A percentile compares a stretch with the other conserved stretches of the same genome.
phyloP scores from a whole-genome alignment of 2,888 invertebrate species.

The Sarcophaga caerulescens region DNA sequence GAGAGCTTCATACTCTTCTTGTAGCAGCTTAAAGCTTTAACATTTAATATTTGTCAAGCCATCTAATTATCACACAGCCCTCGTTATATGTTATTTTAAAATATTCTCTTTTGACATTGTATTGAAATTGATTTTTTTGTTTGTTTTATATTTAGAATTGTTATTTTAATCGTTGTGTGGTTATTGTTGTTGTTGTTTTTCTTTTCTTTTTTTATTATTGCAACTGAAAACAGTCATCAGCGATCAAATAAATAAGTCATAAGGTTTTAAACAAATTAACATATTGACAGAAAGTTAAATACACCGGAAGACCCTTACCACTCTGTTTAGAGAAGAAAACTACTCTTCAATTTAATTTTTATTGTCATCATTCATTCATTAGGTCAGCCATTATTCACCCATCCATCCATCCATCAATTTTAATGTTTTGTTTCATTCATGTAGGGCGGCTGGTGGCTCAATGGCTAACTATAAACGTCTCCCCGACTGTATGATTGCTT shows the following conservation, averaged over 20 bases:
- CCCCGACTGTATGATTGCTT: neutral
- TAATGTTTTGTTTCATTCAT: neutral
- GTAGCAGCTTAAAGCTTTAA: too few relatives aligned
- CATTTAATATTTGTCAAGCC: too few relatives aligned
- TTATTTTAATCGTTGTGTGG: neutral
- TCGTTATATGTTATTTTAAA: neutral
- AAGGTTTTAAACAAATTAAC: constrained; percentile 7
- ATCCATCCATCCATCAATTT: neutral
- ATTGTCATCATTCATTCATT: neutral
- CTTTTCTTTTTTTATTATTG: too few relatives aligned
- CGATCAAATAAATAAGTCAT: neutral
- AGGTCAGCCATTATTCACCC: neutral
- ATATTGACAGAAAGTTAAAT: neutral
- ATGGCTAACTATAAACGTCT: neutral
- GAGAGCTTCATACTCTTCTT: too few relatives aligned
- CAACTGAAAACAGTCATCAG: neutral
- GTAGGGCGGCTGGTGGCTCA: neutral
- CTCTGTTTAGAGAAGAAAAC: neutral
- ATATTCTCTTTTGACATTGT: neutral
- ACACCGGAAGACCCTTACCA: neutral
- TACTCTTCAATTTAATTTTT: neutral
- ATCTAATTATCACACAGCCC: too few relatives aligned
- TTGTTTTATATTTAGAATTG: neutral
- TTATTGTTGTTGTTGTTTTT: neutral
- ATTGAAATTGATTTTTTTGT: constrained; percentile 10